These are phyloP conservation scores for Amblyornis subalaris DNA, from an alignment of 2,113 vertebrate genomes.

Conservation along the genomic window DNA sequence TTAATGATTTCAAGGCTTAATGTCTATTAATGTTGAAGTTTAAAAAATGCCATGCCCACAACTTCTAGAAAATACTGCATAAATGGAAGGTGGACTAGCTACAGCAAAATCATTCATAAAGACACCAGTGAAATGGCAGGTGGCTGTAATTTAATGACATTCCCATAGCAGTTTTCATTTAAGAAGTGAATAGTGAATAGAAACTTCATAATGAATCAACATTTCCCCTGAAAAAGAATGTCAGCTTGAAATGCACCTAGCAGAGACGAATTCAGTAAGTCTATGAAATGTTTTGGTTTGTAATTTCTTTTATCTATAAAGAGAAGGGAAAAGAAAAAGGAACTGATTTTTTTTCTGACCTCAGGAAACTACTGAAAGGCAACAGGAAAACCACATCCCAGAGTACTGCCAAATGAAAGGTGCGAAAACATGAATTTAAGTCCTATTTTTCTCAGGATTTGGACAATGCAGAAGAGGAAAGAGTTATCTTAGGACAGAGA, in stretches of 20 bases:
- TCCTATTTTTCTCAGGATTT: neutral
- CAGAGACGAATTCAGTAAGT: neutral
- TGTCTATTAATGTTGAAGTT: neutral
- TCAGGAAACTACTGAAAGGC: neutral
- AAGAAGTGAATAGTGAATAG: neutral
- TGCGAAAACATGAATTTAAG: neutral
- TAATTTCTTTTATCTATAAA: neutral
- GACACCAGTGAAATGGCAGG: neutral
- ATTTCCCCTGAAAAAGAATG: neutral
- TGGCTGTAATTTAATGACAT: neutral
- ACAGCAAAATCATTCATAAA: neutral
- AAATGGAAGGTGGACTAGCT: neutral
- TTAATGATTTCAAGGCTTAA: neutral
- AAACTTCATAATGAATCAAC: neutral
- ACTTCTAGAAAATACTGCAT: neutral
- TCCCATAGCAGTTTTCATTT: neutral
- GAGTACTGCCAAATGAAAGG: neutral
- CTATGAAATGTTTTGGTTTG: neutral
- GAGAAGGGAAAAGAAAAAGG: neutral
- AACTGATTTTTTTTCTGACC: neutral
- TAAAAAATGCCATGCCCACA: neutral
- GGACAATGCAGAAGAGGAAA: neutral
- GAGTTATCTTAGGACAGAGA: neutral
- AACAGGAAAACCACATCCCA: neutral
- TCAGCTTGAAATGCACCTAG: neutral